Conservation (phyloP, 2,113 vertebrate genomes). For the Aleadryas rufinucha region DNA sequence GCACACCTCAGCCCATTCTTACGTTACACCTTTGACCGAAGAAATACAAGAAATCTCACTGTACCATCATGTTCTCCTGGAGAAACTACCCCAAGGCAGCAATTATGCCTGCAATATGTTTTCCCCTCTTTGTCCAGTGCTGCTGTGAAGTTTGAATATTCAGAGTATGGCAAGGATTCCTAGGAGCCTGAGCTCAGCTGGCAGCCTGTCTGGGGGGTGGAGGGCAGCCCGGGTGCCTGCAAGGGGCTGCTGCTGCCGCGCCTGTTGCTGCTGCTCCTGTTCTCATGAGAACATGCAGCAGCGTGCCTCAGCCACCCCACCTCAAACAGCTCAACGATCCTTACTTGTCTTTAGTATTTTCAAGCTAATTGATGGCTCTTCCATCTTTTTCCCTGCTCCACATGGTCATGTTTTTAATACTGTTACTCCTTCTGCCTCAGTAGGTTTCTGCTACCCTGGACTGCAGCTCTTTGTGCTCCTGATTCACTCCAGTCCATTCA, state of each 20-base stretch:
- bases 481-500: conserved; percentile 60
- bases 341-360: not conserved
- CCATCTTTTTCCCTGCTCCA: not conserved
- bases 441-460: conserved; percentile 23
- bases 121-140: not conserved
- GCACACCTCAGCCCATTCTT: not conserved
- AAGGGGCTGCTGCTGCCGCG: not conserved
- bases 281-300: not conserved
- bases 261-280: not conserved
- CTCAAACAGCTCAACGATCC: not conserved
- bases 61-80: not conserved
- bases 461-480: conserved; percentile 41
- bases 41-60: not conserved
- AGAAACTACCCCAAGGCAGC: not conserved
- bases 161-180: not conserved
- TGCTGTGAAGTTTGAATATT: not conserved
- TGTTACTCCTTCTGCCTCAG: conserved; percentile 48
- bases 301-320: not conserved
- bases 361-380: not conserved
- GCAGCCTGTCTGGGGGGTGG: not conserved
- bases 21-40: not conserved
- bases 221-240: not conserved
- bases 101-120: not conserved
- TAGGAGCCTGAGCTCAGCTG: not conserved
- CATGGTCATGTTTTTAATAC: conserved; percentile 31